phyloP scores from a whole-genome alignment of 2,888 invertebrate species.

The Drosophila anomelani region DNA sequence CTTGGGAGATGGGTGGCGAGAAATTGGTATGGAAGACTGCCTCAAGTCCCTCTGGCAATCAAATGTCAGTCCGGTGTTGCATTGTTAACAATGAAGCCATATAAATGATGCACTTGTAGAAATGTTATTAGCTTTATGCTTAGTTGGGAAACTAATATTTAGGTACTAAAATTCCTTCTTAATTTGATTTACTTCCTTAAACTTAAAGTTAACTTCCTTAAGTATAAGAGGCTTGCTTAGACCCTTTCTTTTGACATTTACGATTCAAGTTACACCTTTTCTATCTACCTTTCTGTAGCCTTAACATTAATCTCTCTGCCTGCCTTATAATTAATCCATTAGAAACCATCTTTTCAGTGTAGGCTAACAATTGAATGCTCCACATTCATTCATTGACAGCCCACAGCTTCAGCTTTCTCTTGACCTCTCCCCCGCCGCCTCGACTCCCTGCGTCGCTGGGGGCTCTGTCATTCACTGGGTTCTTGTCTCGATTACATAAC shows the following conservation, averaged over 20 bases:
- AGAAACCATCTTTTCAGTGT: constrained; percentile 12
- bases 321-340: neutral
- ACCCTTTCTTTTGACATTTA: neutral
- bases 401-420: constrained; percentile 35
- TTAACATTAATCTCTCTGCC: neutral
- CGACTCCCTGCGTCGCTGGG: constrained; percentile 13
- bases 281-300: neutral
- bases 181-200: neutral
- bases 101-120: constrained; percentile 13
- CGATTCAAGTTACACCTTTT: neutral
- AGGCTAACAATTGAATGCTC: constrained; percentile 34
- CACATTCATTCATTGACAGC: constrained; percentile 43
- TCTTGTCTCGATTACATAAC: constrained; percentile 68
- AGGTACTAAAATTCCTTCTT: neutral
- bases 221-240: neutral
- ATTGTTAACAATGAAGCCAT: constrained; percentile 15
- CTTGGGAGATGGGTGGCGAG: constrained; percentile 2
- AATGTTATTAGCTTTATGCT: neutral
- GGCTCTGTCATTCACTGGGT: constrained; percentile 23
- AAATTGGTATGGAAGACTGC: constrained; percentile 2
- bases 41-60: constrained; percentile 18
- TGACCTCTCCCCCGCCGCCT: constrained; percentile 12
- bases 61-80: constrained; percentile 10
- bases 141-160: neutral
- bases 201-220: too few relatives aligned